These are phyloP conservation scores for Eciton burchellii DNA, from an alignment of 1,140 invertebrate species.

Conservation along the genomic window DNA sequence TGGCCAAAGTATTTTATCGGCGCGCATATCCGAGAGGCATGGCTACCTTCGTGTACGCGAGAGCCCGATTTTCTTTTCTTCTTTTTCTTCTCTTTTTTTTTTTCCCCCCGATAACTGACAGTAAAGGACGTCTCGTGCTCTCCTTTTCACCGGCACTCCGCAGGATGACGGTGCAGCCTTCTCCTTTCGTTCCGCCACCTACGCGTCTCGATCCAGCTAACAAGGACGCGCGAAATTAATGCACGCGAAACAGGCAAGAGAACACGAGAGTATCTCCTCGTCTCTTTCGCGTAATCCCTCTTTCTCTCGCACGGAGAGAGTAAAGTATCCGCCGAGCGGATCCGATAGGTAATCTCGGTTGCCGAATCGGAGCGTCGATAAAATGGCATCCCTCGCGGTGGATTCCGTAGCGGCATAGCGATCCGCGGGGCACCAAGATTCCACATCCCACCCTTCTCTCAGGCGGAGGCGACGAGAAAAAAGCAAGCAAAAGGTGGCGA, in stretches of 20 bases:
- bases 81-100: too few species aligned
- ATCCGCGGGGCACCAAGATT: slow-evolving; percentile 51
- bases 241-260: background rate
- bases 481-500: slow-evolving; percentile 39
- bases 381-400: background rate
- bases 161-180: slow-evolving; percentile 26
- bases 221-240: slow-evolving; percentile 39
- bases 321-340: background rate
- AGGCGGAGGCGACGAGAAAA: slow-evolving; percentile 34
- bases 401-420: slow-evolving; percentile 20
- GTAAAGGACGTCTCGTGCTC: slow-evolving; percentile 44
- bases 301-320: background rate
- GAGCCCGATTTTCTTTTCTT: slow-evolving; percentile 20
- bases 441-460: slow-evolving; percentile 34
- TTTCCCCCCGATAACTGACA: slow-evolving; percentile 30
- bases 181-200: slow-evolving; percentile 45
- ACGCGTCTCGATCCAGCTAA: slow-evolving; percentile 37
- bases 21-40: slow-evolving; percentile 5
- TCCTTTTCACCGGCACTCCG: slow-evolving; percentile 28
- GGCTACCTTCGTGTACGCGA: slow-evolving; percentile 4
- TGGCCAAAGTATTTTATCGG: background rate
- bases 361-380: slow-evolving; percentile 10
- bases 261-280: background rate
- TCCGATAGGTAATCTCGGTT: background rate
- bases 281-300: background rate